These are phyloP conservation scores for Melanotaenia pygmaea DNA, from an alignment of 2,797 vertebrate species.

Conservation along the genomic window DNA sequence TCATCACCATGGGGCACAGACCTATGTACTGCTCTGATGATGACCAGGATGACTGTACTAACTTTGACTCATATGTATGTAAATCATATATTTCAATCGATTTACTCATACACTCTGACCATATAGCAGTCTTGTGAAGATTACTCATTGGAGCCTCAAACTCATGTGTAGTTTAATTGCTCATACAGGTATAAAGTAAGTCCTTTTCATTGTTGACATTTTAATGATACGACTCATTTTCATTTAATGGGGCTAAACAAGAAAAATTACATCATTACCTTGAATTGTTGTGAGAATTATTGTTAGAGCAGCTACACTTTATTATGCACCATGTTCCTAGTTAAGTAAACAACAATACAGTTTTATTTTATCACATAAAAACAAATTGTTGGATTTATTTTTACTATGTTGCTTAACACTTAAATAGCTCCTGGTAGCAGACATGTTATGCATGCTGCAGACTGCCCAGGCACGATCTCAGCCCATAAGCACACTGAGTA, in stretches of 20 bases:
- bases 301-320: constrained; percentile 2
- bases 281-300: constrained; percentile 1
- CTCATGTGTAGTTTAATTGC: background rate
- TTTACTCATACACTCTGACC: background rate
- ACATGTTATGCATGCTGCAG: constrained; percentile 42
- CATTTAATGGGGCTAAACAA: background rate
- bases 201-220: background rate
- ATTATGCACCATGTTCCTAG: constrained; percentile 2
- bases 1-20: constrained; percentile 93
- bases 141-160: background rate
- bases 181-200: constrained; percentile 2
- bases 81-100: background rate
- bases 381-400: constrained; percentile 43
- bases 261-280: constrained; percentile 6
- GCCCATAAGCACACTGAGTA: constrained; percentile 37
- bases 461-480: constrained; percentile 37
- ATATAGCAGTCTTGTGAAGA: background rate
- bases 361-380: constrained; percentile 48
- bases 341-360: constrained; percentile 16
- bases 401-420: constrained; percentile 36
- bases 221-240: constrained; percentile 8
- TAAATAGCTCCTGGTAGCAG: constrained; percentile 46
- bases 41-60: constrained; percentile 88
- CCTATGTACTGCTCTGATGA: constrained; percentile 94
- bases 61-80: constrained; percentile 84